A percentile compares a stretch with the other conserved stretches of the same genome.
These are phyloP conservation scores for Aphidius gifuensis DNA, from an alignment of 1,140 invertebrate species.

Conservation along the genomic window DNA sequence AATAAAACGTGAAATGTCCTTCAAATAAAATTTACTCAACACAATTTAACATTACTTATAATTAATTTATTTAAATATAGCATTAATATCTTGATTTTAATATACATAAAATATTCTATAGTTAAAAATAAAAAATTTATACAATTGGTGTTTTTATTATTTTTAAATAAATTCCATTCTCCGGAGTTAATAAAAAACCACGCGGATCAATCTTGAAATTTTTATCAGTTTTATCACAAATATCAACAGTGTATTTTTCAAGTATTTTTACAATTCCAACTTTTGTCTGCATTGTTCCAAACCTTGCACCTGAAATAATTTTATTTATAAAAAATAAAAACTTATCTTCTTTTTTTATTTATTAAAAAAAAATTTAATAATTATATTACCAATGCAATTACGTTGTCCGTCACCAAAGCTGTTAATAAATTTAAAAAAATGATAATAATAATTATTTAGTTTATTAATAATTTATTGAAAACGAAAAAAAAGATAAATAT, in stretches of 20 bases:
- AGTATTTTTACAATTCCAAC: conserved; percentile 19
- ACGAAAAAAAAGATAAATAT: too few relatives aligned
- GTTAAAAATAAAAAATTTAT: too few relatives aligned
- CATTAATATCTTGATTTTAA: too few relatives aligned
- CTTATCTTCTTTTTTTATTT: not conserved
- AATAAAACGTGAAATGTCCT: too few relatives aligned
- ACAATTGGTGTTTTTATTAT: conserved; percentile 4
- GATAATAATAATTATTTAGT: not conserved
- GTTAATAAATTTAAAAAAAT: too few relatives aligned
- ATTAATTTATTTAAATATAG: too few relatives aligned
- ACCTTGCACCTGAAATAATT: conserved; percentile 25
- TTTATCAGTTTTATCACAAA: conserved; percentile 18
- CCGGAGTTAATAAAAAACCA: conserved; percentile 7
- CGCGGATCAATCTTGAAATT: conserved; percentile 1
- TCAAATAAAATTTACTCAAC: too few relatives aligned
- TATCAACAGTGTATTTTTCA: conserved; percentile 11
- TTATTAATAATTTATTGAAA: too few relatives aligned
- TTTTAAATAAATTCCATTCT: conserved; percentile 16
- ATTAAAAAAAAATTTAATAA: not conserved
- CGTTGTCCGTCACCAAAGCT: conserved; percentile 68
- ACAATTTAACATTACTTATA: too few relatives aligned
- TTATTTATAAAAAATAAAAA: too few relatives aligned
- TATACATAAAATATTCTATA: too few relatives aligned
- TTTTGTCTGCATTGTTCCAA: conserved; percentile 14
- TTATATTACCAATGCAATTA: conserved; percentile 57